phyloP scores from a whole-genome alignment of 2,888 invertebrate species.

The Drepanosiphum platanoidis region DNA sequence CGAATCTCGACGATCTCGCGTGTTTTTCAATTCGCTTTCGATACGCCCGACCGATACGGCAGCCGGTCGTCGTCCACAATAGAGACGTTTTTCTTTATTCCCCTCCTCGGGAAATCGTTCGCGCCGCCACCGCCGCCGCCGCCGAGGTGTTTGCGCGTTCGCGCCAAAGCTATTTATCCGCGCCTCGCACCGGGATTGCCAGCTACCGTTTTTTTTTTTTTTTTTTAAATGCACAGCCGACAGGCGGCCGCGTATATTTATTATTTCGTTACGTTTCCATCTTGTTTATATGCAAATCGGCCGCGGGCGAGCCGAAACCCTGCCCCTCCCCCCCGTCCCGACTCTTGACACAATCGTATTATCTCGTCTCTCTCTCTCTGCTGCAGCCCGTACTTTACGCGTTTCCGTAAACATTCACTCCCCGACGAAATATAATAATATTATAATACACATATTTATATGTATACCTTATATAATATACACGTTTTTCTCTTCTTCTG shows the following conservation, averaged over 20 bases:
- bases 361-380: constrained; percentile 57
- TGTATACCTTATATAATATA: not conserved
- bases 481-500: not conserved
- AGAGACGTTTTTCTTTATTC: constrained; percentile 30
- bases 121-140: not conserved
- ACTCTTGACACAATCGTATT: constrained; percentile 61
- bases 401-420: constrained; percentile 38
- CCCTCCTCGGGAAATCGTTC: not conserved
- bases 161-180: constrained; percentile 46
- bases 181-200: constrained; percentile 26
- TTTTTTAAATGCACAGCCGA: constrained; percentile 57
- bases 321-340: not conserved
- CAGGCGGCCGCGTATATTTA: constrained; percentile 56
- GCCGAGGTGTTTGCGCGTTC: constrained; percentile 19
- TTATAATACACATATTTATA: not conserved
- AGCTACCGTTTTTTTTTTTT: constrained; percentile 41
- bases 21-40: no score
- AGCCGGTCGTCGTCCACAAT: no score
- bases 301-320: not conserved
- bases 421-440: constrained; percentile 48
- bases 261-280: constrained; percentile 61
- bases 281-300: constrained; percentile 62
- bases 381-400: constrained; percentile 37
- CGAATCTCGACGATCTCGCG: no score
- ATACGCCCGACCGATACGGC: no score